Evolutionary conservation across 2,113 vertebrate species (phyloP), one percentile per base, ranked within the genome.

Genomic region (Dicentrarchus labrax): DNA sequence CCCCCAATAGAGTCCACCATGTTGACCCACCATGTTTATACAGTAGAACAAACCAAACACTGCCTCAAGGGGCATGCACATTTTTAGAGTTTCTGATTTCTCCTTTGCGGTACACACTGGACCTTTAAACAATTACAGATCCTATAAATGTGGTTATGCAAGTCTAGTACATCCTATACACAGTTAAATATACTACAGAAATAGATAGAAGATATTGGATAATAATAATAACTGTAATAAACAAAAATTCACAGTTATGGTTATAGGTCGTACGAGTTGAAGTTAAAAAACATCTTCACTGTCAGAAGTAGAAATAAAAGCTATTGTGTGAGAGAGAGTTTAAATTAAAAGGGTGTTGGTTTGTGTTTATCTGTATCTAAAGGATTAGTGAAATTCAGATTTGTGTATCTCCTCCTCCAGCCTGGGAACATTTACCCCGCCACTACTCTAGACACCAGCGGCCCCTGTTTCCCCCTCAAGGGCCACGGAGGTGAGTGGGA

Each of bases 401-500:
- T 80, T 83, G 79, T 77, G 66, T 84, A 21, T 69, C 73, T 88
- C 80, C 80, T 82, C 62, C 41, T 83, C 68, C 48, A 80, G 81
- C 80, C 82, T 93, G 86, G 88, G 82, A 91, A 91, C 71, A 54
- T 69, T 45, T 48, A 41, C 51, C 61, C 69, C 43, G 62, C 51
- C 72, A 8, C 66, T 66, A 36, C 36, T 72, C 74, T 48, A 86
- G 89, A 82, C 87, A 87, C 53, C 71, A 79, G 80, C 36, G 5
- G 51, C 50, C 86, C 73, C 65, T n/a, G 51, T 69, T 77, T 81
- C 81, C 80, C 72, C 87, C 70, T 81, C 41, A 65, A 60, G 80
- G 87, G 84, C 86, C 77, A 68, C 47, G 57, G 88, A 91, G 91
- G 88, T 86, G 91, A 91, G 38, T 67, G 78, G 86, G 86, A 87